Conservation (phyloP, 2,888 invertebrate species). For the Pardosa pseudoannulata region DNA sequence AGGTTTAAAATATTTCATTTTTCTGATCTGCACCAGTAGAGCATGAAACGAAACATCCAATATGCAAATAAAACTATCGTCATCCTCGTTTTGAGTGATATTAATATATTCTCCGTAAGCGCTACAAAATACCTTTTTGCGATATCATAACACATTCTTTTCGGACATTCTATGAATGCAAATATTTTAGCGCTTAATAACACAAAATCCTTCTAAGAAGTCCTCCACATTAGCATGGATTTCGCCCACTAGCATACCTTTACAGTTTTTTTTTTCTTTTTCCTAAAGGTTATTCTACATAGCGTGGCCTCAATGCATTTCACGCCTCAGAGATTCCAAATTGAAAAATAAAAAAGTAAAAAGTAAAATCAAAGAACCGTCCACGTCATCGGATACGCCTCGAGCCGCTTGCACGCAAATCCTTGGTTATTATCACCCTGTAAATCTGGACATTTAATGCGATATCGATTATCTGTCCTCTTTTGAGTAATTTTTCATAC, state of each 20-base stretch:
- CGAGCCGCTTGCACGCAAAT: conserved; percentile 25
- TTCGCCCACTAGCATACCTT: background rate
- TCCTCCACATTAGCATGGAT: background rate
- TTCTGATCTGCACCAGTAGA: too few relatives aligned
- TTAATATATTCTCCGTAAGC: too few relatives aligned
- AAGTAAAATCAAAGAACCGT: background rate
- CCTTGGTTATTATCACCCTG: conserved; percentile 52
- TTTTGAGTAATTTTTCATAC: background rate
- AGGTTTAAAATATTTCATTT: too few relatives aligned
- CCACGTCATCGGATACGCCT: background rate
- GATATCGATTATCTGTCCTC: conserved; percentile 38
- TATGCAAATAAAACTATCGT: too few relatives aligned
- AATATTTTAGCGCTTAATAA: too few relatives aligned
- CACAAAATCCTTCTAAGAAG: too few relatives aligned
- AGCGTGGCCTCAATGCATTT: background rate
- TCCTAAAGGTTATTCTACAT: background rate
- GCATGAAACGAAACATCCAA: too few relatives aligned
- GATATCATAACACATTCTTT: too few relatives aligned
- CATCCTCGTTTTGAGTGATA: too few relatives aligned
- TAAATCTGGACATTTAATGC: conserved; percentile 65
- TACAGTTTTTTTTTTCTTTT: too few relatives aligned
- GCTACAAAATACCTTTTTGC: too few relatives aligned
- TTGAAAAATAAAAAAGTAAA: background rate
- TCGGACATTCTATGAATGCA: too few relatives aligned
- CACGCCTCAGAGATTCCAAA: background rate